Conservation (phyloP, 2,113 vertebrate genomes). For the Microcebus tavaratra region DNA sequence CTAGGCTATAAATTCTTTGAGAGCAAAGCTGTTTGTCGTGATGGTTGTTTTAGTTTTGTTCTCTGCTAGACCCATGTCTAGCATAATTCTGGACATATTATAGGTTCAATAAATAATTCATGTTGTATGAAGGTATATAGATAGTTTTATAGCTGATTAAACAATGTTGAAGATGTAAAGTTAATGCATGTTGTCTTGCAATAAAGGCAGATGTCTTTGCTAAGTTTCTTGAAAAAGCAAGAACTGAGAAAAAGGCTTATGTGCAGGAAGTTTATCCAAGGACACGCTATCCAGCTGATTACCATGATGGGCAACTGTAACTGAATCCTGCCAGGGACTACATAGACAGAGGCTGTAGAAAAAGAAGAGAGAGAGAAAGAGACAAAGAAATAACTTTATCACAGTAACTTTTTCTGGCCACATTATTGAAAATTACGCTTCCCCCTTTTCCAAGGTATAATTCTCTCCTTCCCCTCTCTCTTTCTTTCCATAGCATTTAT, state of each 20-base stretch:
- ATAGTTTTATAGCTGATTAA: not conserved
- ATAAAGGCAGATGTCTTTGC: not conserved
- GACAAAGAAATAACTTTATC: not conserved
- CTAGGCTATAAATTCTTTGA: not conserved
- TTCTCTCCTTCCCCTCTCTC: not conserved
- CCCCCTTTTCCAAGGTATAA: not conserved
- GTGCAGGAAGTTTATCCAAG: not conserved
- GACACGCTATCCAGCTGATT: not conserved
- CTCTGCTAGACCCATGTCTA: not conserved
- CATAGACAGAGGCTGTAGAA: not conserved
- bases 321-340: not conserved
- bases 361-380: not conserved
- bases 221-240: not conserved
- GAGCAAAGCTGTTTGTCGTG: not conserved
- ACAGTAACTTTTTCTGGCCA: not conserved
- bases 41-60: not conserved
- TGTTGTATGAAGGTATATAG: not conserved
- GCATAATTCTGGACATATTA: not conserved
- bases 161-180: not conserved
- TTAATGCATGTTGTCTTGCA: not conserved
- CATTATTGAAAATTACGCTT: not conserved
- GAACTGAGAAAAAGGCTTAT: not conserved
- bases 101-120: not conserved
- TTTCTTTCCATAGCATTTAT: not conserved
- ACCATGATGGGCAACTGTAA: too few species aligned